Evolutionary conservation across 2,888 invertebrate genomes (phyloP), one percentile per base, ranked within the genome.

Genomic region (Epinotia bilunana): DNA sequence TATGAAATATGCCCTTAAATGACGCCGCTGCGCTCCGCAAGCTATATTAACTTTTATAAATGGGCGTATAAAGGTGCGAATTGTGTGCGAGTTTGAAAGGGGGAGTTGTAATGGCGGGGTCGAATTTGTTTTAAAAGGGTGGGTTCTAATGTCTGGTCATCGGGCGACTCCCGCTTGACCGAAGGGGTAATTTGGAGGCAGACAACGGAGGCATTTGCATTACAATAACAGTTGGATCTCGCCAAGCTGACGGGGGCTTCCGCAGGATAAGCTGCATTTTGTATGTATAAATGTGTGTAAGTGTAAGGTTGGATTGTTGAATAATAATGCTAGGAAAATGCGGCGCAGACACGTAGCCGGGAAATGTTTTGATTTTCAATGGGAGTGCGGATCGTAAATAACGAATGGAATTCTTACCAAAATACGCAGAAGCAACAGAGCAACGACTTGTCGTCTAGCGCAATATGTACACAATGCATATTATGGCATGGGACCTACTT

Each of bases 191-290:
- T 94, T 94, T 91, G 89, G 87, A 94, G 88, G 93, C 94, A 94
- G 94, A 93, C 94, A 91, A 89, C 92, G 91, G 84, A 89, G 90
- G 82, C 89, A 93, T 93, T 93, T 93, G 92, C 94, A 94, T 94
- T 84, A 93, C 91, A 94, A 94, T 92, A 91, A 88, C 86, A 87
- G 81, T 87, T 86, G 90, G 89, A 91, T 90, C 90, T 88, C 86
- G 83, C 82, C 80, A 81, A 78, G 79, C 77, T 82, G 80, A 79
- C 83, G 84, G 83, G 83, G 86, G 91, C 84, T 92, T 93, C 92
- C 92, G 88, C 80, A 83, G 92, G 91, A 90, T 91, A 90, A 90
- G 88, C 90, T 85, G 84, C 87, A 86, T 87, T 89, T 88, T 88
- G 86, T 89, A 89, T 87, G 88, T 89, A 88, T 83, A 86, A 85